Evolutionary conservation across 2,797 vertebrate species (phyloP), one percentile per base, ranked within the genome.

Genomic region (Trachurus trachurus): DNA sequence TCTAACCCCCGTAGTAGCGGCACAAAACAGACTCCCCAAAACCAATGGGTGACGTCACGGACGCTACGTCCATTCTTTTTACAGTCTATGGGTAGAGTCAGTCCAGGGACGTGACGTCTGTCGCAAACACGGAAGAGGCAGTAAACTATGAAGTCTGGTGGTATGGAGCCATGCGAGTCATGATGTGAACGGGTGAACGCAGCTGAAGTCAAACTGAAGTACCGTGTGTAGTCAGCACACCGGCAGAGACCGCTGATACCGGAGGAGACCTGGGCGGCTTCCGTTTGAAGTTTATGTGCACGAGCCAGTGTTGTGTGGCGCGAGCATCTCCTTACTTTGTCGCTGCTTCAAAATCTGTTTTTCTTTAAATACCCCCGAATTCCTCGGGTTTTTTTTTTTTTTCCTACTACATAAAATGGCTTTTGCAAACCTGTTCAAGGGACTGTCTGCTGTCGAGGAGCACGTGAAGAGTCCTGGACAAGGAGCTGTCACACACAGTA

Each of bases 401-500:
- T 37, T 8, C 34, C 0, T 34, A 44, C 2, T 17, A 16, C 11
- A 52, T 9, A 31, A 39, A 50, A 93, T 92, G 91, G 66, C 79
- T 50, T 92, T 91, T 15, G 9, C 80, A 1, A 87, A 78, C 45
- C 78, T 92, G 34, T 93, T 93, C 62, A 66, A 69, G 22, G 52
- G 47, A 10, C 75, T 93, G 2, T n/a, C 81, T 54, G n/a, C 54
- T 47, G 11, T 81, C 0, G 29, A 11, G 11, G 80, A 74, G 21
- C 68, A 49, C 16, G 62, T 15, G 0, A 70, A 0, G 34, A 73
- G 40, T n/a, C 26, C 77, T 1, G 47, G 16, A 37, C 61, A 58
- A 9, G 11, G 81, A 17, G 12, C 5, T 22, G n/a, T 26, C 1
- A 19, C 78, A 0, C 31, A 1, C 54, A 89, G 91, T 52, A 66